Base-by-base conservation (phyloP, 23 tunicate species). In the Diplosoma virens region DNA sequence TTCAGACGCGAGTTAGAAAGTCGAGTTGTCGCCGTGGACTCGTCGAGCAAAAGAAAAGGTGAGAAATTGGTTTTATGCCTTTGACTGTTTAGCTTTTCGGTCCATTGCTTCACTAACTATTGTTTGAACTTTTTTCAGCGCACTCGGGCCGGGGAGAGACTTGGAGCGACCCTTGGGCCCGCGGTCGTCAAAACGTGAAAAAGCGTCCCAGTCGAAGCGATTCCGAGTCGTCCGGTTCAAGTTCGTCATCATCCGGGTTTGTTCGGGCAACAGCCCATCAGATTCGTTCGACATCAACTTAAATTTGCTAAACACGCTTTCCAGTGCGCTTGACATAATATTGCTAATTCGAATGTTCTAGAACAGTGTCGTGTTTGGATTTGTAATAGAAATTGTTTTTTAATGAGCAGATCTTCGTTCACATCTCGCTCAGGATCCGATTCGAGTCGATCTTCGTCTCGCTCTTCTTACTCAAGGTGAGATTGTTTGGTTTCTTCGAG, bases 131-230 rank as follows among this genome's bases (percentile, higher is more conserved):
- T 23, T 6, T 58, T 58, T 20, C 65, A 58, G 65, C n/a, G 65
- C 24, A 58, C 24, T 11, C 68, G 11, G 80, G 26, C 1, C 71
- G 86, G n/a, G 69, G 84, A 25, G 87, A 89, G 29, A 47, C 37
- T 25, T 89, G 96, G 96, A 71, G 69, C 33, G 96, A 89, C 45
- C 96, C 96, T 1, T 89, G 96, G 96, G 96, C 87, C 11, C 52
- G 96, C 33, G 96, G 84, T 23, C 64, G 96, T 1, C 96, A 87
- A 28, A 61, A 58, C 27, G 81, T 68, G 29, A 78, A 58, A 64
- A 71, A 78, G 21, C 67, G 82, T 14, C 30, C 75, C 17, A 87
- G 76, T 29, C 54, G 65, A 29, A 64, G 75, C 59, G 31, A 32
- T 1, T 74, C 80, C 3, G 79, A 64, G 37, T 79, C 84, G 9